phyloP scores from a whole-genome alignment of 2,797 vertebrate genomes.

The Tragopan temminckii region DNA sequence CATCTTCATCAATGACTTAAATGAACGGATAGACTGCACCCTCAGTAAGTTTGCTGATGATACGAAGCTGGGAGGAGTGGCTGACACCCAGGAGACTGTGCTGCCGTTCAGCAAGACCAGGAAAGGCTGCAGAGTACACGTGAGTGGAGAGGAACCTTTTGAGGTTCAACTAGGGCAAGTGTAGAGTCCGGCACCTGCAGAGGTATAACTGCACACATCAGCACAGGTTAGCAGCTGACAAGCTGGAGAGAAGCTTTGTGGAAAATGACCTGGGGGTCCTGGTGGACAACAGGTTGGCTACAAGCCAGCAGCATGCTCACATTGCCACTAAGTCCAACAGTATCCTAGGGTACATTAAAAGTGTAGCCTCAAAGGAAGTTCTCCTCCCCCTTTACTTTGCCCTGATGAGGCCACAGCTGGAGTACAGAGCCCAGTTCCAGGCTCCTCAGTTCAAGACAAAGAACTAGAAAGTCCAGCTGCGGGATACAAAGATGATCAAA shows the following conservation, averaged over 20 bases:
- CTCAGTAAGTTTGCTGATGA: neutral
- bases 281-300: no score
- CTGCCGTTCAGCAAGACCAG: neutral
- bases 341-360: neutral
- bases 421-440: neutral
- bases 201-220: neutral
- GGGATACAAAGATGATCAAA: neutral
- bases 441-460: neutral
- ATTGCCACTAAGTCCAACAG: accelerated
- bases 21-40: neutral
- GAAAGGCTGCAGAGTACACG: neutral
- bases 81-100: neutral
- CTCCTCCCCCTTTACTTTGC: neutral
- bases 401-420: neutral
- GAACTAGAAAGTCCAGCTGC: neutral
- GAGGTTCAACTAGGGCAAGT: neutral
- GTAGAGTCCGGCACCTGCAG: neutral
- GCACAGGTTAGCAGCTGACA: neutral
- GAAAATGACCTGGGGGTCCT: neutral
- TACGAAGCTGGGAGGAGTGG: neutral
- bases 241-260: neutral
- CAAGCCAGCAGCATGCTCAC: neutral
- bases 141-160: neutral
- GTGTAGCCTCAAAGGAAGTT: neutral
- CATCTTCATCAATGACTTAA: neutral